Evolutionary conservation across 1,140 invertebrate species (phyloP), one percentile per base, ranked within the genome.

Genomic region (Lethrus apterus): DNA sequence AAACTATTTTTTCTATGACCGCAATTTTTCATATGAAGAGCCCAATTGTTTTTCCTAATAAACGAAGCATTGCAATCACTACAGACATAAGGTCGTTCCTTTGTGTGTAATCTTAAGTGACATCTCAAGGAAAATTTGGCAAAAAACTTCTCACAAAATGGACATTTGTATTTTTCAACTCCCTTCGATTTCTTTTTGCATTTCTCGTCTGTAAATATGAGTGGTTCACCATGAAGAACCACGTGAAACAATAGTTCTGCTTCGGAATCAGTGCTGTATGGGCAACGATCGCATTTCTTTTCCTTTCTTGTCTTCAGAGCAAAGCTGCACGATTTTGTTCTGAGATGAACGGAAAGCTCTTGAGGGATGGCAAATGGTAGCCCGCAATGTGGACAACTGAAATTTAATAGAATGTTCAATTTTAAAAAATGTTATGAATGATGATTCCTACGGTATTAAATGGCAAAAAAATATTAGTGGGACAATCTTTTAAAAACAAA

Each of bases 41-140:
- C 62, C 19, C 83, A 65, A 52, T 76, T 78, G 18, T 73, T 75
- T 50, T 76, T 74, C 11, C 79, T 70, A 0, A 75, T 78, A 60
- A 92, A 93, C 24, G 76, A 73, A 0, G 70, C 60, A 0, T 57
- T 57, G 58, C 84, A 88, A 0, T 68, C 65, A 0, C 57, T 45
- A 48, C 84, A 88, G 13, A 73, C 59, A 50, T 76, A 88, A 0
- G 86, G 85, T 50, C 84, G 81, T 59, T 93, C 90, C 13, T 83
- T 78, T 0, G 84, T 88, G 57, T 86, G 86, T 19, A 74, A 72
- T 15, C 80, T 70, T 29, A 88, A 67, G 60, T 90, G 86, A 19
- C 76, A 74, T 1, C 77, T 69, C 9, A 89, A 65, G 0, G 81
- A 79, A 1, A 74, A 63, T 57, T 85, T 87, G 9, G 68, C 74